Conservation (phyloP, 2,888 invertebrate genomes). For the Eubasilissa splendida region DNA sequence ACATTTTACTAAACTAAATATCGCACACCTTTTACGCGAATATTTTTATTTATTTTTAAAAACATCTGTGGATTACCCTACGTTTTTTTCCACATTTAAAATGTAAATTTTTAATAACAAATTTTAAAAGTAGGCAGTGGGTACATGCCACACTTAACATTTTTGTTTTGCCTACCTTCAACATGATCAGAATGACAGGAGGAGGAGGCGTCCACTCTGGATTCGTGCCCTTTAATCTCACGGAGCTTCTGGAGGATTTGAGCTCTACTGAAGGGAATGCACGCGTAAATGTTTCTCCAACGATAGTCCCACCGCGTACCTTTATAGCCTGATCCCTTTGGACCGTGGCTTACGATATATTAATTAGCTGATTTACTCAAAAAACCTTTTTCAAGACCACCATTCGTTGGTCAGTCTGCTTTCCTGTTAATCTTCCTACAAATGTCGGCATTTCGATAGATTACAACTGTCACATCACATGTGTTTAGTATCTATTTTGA, state of each 20-base stretch:
- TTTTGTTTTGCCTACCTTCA: too few relatives aligned
- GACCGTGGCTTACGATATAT: neutral
- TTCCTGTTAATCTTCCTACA: neutral
- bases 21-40: too few relatives aligned
- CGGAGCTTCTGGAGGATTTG: neutral
- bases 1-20: too few relatives aligned
- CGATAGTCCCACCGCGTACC: neutral
- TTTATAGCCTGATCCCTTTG: neutral
- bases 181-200: neutral
- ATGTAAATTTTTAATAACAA: too few relatives aligned
- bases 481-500: too few relatives aligned
- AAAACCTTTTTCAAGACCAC: neutral
- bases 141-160: too few relatives aligned
- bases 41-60: too few relatives aligned
- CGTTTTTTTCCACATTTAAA: too few relatives aligned
- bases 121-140: too few relatives aligned
- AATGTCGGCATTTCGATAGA: too few relatives aligned
- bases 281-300: neutral
- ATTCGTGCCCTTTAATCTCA: conserved; percentile 36
- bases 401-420: neutral
- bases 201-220: conserved; percentile 18
- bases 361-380: neutral
- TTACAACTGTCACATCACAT: too few relatives aligned
- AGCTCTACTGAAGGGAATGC: neutral
- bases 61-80: too few relatives aligned